Conservation (phyloP, 2,797 vertebrate species). For the Buceros bicornis region DNA sequence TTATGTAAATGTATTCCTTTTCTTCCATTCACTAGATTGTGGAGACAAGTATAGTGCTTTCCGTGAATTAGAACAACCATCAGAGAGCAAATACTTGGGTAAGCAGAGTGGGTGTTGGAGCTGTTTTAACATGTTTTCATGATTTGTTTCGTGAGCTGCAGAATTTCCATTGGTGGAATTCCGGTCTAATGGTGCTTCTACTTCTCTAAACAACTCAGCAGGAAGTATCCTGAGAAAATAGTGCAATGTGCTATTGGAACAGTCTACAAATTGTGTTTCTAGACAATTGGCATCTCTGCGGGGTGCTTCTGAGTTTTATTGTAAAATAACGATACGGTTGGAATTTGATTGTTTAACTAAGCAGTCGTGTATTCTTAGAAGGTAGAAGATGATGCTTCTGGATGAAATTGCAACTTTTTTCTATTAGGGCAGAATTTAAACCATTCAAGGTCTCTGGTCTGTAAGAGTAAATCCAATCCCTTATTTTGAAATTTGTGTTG, state of each 20-base stretch:
- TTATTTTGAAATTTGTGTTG: background rate
- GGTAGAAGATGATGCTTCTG: background rate
- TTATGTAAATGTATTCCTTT: slow-evolving; percentile 43
- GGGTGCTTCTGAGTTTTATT: background rate
- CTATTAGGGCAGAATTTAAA: background rate
- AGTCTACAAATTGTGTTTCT: background rate
- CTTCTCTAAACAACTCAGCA: background rate
- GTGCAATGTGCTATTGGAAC: background rate
- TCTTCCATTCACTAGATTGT: slow-evolving; percentile 79
- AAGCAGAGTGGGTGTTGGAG: slow-evolving; percentile 53
- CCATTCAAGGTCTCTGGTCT: background rate
- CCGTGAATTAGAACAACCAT: slow-evolving; percentile 89
- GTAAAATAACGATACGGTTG: background rate
- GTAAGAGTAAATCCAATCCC: background rate
- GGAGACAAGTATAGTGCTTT: slow-evolving; percentile 98
- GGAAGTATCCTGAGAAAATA: background rate
- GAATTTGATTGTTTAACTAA: background rate
- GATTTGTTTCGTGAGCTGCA: background rate
- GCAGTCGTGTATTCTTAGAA: background rate
- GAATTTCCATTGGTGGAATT: background rate
- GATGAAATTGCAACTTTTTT: background rate
- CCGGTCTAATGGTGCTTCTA: background rate
- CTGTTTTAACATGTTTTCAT: background rate
- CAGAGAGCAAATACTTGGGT: slow-evolving; percentile 92
- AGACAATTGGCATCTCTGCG: background rate